Conservation (phyloP, 1,140 invertebrate genomes). For the Lamellibrachia luymesi region DNA sequence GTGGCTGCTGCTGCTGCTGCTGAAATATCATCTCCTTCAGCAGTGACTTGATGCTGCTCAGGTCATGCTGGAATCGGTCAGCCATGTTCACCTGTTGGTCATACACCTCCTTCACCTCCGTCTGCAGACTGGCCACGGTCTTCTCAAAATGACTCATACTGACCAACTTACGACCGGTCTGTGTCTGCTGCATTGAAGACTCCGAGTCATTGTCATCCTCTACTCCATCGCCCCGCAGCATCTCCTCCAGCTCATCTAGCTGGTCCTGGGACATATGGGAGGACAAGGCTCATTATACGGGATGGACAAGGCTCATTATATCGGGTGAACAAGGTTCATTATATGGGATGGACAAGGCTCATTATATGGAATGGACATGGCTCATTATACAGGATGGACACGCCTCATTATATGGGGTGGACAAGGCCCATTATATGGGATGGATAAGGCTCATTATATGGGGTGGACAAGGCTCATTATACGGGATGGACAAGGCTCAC, state of each 20-base stretch:
- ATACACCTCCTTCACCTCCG: neutral
- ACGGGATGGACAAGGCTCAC: too few species aligned
- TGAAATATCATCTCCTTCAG: neutral
- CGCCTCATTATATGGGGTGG: too few species aligned
- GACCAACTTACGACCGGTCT: neutral
- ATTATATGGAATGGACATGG: neutral
- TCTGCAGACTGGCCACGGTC: neutral
- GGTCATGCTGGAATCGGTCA: neutral
- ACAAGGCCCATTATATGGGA: too few species aligned
- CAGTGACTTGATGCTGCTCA: conserved; percentile 13
- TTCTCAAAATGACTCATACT: neutral
- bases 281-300: neutral
- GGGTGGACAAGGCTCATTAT: too few species aligned
- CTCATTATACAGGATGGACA: too few species aligned
- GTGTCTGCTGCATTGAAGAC: neutral
- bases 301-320: neutral
- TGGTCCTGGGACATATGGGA: neutral
- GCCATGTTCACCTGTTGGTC: conserved; percentile 12
- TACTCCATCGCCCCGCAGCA: neutral
- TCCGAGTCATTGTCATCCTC: neutral
- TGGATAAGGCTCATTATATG: too few species aligned
- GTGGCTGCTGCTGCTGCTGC: neutral
- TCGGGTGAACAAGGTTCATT: neutral
- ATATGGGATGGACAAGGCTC: neutral
- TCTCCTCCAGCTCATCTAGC: conserved; percentile 1